These are phyloP conservation scores for Stenchaetothrips biformis DNA, from an alignment of 2,888 invertebrate species.

Conservation along the genomic window DNA sequence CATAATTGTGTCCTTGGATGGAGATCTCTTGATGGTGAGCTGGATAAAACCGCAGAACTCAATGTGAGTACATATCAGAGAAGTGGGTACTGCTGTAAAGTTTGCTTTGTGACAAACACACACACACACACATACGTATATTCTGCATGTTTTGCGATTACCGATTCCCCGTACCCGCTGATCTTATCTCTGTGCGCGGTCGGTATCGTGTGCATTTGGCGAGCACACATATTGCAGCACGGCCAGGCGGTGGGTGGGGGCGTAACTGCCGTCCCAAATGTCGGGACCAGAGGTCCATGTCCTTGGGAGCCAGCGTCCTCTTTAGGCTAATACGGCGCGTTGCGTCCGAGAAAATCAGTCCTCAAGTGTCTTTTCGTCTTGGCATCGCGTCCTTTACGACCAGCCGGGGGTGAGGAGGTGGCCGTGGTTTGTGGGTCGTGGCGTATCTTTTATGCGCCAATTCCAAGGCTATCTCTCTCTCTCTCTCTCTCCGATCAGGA, in stretches of 20 bases:
- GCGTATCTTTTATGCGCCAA: too few species aligned
- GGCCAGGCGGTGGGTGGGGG: neutral
- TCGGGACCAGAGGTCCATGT: neutral
- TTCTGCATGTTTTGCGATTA: neutral
- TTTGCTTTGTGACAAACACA: conserved; percentile 16
- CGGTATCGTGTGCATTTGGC: neutral
- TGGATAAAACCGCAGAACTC: neutral
- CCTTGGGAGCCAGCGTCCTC: neutral
- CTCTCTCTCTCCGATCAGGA: too few species aligned
- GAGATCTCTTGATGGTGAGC: neutral
- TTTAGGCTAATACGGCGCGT: neutral
- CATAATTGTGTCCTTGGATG: conserved; percentile 24
- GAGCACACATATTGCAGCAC: neutral
- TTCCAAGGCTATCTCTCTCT: too few species aligned
- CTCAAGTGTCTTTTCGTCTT: neutral
- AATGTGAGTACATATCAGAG: conserved; percentile 5
- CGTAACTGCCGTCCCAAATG: neutral
- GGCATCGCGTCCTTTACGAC: neutral
- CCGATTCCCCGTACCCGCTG: neutral
- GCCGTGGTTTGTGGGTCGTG: too few species aligned
- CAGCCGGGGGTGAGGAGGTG: neutral
- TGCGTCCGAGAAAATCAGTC: neutral
- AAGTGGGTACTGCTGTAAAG: neutral
- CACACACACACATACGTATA: neutral
- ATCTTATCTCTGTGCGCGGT: neutral